Base-by-base conservation (phyloP, 2,888 invertebrate species). In the Drosophila gaucha region DNA sequence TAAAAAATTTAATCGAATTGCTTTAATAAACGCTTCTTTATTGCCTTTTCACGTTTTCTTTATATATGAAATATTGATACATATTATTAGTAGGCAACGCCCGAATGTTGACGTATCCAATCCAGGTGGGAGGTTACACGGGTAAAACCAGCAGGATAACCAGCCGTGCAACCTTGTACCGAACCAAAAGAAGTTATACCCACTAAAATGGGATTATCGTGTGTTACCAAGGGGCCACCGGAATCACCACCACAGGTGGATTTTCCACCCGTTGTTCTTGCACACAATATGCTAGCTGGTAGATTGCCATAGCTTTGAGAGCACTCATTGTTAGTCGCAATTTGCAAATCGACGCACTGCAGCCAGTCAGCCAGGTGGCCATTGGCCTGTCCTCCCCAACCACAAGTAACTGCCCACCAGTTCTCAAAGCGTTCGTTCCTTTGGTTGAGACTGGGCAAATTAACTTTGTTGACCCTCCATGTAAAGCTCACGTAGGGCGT, bases 181-280 rank as follows among this genome's bases (percentile, higher is more conserved):
- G 71, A 64, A 3, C 51, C 74, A 24, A 87, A 80, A 0, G 75
- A 62, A 5, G 74, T 73, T 0, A 83, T 62, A 2, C 86, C 86
- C 20, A 87, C 58, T 16, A 79, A 43, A 5, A 56, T 50, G 14
- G 56, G 64, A 14, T 76, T 67, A 5, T 69, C 70, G 14, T 75
- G 55, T 0, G 80, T 66, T 1, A 88, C 82, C 51, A 91, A 64
- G 3, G 92, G 91, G 22, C 91, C 91, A n/a, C 92, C 92, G 39
- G 90, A 90, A 72, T 92, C 92, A 0, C 92, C 92, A 10, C 78
- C 85, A 66, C 92, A 92, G 28, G 90, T 89, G n/a, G 91, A 89
- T 28, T 78, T 89, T 2, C 63, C 63, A 4, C 58, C 65, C 1
- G 59, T 3, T 0, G 22, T 88, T 74, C 33, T 62, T 5, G 59